A percentile compares a stretch with the other conserved stretches of the same genome.
phyloP scores from a whole-genome alignment of 1,140 invertebrate species.

The Drosophila rufa region DNA sequence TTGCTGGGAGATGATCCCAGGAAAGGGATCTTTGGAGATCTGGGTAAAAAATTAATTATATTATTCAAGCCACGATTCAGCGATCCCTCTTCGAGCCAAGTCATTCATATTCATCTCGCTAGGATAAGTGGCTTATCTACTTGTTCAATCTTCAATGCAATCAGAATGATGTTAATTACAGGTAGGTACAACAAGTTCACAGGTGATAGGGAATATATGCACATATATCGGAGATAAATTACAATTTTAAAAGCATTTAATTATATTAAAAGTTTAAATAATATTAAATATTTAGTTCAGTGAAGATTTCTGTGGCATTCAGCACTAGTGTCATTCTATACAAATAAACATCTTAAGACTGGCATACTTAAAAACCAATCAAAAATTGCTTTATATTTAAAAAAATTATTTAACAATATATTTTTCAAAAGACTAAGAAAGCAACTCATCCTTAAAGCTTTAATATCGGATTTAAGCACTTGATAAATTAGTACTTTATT shows the following conservation, averaged over 20 bases:
- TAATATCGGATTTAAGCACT: background rate
- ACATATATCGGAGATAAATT: background rate
- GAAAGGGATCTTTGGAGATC: background rate
- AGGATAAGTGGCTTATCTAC: constrained; percentile 11
- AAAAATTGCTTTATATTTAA: background rate
- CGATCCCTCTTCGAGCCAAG: background rate
- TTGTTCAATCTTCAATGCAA: constrained; percentile 22
- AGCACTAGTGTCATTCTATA: background rate
- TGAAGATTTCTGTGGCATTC: background rate
- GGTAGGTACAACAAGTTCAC: background rate
- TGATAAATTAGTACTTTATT: background rate
- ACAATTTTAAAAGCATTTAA: no score
- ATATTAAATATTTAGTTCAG: background rate
- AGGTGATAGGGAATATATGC: no score
- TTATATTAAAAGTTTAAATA: background rate
- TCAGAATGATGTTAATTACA: constrained; percentile 19
- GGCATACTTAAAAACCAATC: no score
- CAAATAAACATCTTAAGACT: background rate
- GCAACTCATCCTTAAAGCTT: background rate
- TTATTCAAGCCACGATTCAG: constrained; percentile 15
- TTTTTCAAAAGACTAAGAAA: background rate
- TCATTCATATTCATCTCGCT: constrained; percentile 30
- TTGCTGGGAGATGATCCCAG: constrained; percentile 1
- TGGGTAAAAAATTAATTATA: background rate
- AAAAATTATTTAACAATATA: background rate